Base-by-base conservation (phyloP, 2,888 invertebrate genomes). In the Diadegma fenestrale region DNA sequence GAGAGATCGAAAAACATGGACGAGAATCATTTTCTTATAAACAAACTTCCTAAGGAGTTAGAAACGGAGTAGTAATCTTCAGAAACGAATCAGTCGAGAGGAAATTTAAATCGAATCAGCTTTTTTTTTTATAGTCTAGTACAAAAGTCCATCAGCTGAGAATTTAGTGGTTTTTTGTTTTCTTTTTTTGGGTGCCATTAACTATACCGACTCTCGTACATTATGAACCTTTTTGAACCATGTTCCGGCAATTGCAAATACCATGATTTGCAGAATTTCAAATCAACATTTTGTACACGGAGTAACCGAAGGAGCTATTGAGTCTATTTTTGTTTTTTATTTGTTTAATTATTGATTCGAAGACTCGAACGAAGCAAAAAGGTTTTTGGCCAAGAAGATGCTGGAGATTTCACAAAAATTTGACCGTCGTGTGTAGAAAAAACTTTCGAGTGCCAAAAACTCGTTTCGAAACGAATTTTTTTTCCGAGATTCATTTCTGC, bases 91-190 rank as follows among this genome's bases (percentile, higher is more conserved):
- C 41, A 10, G 26, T 68, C 37, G 45, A 12, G 54, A 80, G 26
- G n/a, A n/a, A n/a, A n/a, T n/a, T n/a, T 12, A 82, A 45, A 43
- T 51, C 72, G 43, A 2, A n/a, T n/a, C n/a, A n/a, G n/a, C n/a
- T 22, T 51, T 77, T 48, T 10, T 12, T 54, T 30, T 30, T 30
- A 30, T 30, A 63, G n/a, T 81, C 41, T 51, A 30, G 81, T 73
- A 73, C 72, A 84, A 69, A 68, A 51, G 66, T 75, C 66, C 71
- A 80, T 72, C 26, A 43, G 58, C 64, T 61, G 22, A 30, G 17
- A 37, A 19, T 66, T n/a, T 66, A 61, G 8, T 48, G 63, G 12
- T 7, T 26, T 8, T 54, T n/a, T n/a, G n/a, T n/a, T n/a, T n/a
- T n/a, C n/a, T n/a, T n/a, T 26, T 54, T 48, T 69, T 43, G 61